Evolutionary conservation across 2,888 invertebrate species (phyloP), one percentile per base, ranked within the genome.

Genomic region (Clistopyga incitator): DNA sequence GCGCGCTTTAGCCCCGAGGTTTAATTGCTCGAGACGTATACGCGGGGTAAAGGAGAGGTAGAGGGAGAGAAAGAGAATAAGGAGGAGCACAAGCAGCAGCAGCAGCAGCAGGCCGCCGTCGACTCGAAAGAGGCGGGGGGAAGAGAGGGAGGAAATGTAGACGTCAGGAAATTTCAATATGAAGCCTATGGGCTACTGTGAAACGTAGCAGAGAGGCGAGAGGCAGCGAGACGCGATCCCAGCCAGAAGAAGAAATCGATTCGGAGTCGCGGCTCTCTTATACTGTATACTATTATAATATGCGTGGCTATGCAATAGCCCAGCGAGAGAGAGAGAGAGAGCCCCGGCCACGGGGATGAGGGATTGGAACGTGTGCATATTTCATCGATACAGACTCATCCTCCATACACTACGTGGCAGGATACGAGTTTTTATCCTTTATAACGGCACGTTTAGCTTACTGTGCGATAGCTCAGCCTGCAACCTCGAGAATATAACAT

Each of bases 1-100:
- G 56, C 81, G 56, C 81, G 82, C 71, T 81, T 82, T 68, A 76
- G 80, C 64, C 84, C 84, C 70, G 78, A 84, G 81, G 84, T 84
- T 84, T 84, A 84, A 84, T 84, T 84, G 84, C 84, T 84, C 84
- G 84, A 84, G 84, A 75, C 78, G 78, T 52, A 10, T 38, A 50
- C 38, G 75, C 61, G 38, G 61, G 38, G 13, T 18, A 23, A 15
- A 29, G 11, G 20, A 65, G 20, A 6, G 15, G 20, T 20, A 20
- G 38, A 42, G 3, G 11, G 42, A 38, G 6, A 64, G 18, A 38
- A 2, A 15, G 2, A 38, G 15, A 18, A n/a, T n/a, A n/a, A n/a
- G n/a, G n/a, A 18, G 18, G 45, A 29, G 76, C 71, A 83, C 59
- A 79, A 25, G 56, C 13, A 56, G 56, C 13, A 56, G 25, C 56